Evolutionary conservation across 2,113 vertebrate genomes (phyloP).

Genomic region (Gambusia affinis): DNA sequence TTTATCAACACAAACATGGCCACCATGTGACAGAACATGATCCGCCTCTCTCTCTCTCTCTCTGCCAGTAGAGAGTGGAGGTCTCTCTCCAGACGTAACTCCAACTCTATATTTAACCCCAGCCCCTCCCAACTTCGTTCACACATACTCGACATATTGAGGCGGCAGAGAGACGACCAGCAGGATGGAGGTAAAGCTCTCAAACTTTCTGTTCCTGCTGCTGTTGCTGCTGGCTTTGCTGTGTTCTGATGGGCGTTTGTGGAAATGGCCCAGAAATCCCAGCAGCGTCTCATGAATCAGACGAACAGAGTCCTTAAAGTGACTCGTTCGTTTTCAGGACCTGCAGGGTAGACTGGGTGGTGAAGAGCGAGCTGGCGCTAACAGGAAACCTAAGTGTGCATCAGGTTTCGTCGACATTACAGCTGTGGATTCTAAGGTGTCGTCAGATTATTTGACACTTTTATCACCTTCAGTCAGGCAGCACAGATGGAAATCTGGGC

Average conservation of each 20-base stretch:
- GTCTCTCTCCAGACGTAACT: conserved; percentile 28
- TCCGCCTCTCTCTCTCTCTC: conserved; percentile 19
- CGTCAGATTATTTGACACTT: neutral
- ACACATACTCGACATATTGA: conserved; percentile 54
- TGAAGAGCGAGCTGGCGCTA: neutral
- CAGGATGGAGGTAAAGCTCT: conserved; percentile 72
- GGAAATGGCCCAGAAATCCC: no score
- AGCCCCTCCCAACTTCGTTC: conserved; percentile 28
- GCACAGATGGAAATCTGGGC: neutral
- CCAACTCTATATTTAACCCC: conserved; percentile 64
- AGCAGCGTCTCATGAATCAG: neutral
- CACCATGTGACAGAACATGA: conserved; percentile 62
- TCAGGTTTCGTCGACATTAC: neutral
- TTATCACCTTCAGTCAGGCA: neutral
- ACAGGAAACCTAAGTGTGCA: conserved; percentile 5
- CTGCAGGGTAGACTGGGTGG: neutral
- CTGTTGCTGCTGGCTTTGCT: neutral
- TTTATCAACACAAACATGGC: conserved; percentile 3
- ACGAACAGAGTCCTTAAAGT: no score
- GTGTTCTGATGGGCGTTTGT: neutral
- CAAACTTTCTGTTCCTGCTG: conserved; percentile 18
- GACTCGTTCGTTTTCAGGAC: neutral
- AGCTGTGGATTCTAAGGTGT: neutral
- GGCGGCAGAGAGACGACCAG: conserved; percentile 28
- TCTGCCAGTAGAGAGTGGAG: neutral